Evolutionary conservation across 2,888 invertebrate species (phyloP).

Genomic region (Scaptomyza tumidula): DNA sequence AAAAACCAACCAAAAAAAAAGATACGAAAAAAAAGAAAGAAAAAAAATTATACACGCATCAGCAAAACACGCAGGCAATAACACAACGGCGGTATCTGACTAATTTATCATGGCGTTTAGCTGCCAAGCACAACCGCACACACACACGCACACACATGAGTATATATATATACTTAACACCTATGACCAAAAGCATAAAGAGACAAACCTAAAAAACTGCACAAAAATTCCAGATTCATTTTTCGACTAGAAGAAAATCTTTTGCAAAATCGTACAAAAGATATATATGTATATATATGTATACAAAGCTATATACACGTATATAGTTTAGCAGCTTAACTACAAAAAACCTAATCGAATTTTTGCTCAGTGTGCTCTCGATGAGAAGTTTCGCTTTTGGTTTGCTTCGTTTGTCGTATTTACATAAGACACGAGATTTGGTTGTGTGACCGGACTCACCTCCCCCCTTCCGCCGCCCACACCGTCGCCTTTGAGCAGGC

Average conservation of each 20-base stretch:
- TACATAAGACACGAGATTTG: too few species aligned
- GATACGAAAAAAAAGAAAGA: conserved; percentile 1
- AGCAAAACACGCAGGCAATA: conserved; percentile 55
- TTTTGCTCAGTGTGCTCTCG: too few species aligned
- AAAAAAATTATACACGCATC: conserved; percentile 28
- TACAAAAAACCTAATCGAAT: too few species aligned
- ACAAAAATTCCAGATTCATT: not conserved
- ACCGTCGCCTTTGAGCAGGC: not conserved
- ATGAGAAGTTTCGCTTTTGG: too few species aligned
- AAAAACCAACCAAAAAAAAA: conserved; percentile 2
- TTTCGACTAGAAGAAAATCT: too few species aligned
- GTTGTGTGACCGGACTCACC: too few species aligned
- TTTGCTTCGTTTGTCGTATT: too few species aligned
- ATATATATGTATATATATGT: too few species aligned
- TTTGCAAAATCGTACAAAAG: too few species aligned
- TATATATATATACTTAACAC: conserved; percentile 12
- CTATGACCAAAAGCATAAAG: not conserved
- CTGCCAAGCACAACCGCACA: conserved; percentile 42
- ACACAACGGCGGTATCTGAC: conserved; percentile 40
- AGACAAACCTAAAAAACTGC: conserved; percentile 1
- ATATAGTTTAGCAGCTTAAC: too few species aligned
- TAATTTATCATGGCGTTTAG: conserved; percentile 63
- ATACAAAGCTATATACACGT: too few species aligned
- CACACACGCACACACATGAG: conserved; percentile 8
- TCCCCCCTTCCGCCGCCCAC: not conserved